Evolutionary conservation across 2,113 vertebrate genomes (phyloP).

Genomic region (Aythya baeri): DNA sequence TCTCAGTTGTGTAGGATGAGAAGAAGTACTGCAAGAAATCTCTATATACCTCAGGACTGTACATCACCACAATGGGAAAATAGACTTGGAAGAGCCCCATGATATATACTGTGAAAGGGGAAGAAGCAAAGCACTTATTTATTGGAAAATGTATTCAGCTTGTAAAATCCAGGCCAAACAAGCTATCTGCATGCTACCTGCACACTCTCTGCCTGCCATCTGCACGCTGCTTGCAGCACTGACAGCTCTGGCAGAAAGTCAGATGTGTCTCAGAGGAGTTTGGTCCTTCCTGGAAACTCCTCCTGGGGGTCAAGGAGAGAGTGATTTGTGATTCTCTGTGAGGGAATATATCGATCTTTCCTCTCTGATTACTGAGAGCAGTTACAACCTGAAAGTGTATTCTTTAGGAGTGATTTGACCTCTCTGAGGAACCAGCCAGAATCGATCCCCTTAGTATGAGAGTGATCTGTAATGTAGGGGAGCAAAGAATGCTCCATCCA

Average conservation of each 20-base stretch:
- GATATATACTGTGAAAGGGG: not conserved
- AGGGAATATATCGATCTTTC: not conserved
- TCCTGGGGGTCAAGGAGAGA: not conserved
- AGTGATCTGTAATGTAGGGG: accelerated
- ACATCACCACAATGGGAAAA: not conserved
- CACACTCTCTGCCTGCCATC: not conserved
- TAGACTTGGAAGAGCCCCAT: not conserved
- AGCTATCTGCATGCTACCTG: not conserved
- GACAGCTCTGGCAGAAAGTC: not conserved
- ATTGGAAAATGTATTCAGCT: not conserved
- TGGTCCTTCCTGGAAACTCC: not conserved
- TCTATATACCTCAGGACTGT: not conserved
- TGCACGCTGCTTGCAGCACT: not conserved
- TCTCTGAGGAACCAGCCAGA: not conserved
- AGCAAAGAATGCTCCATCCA: not conserved
- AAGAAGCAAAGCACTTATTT: not conserved
- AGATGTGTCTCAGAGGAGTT: not conserved
- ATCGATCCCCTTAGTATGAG: accelerated
- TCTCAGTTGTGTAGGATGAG: not conserved
- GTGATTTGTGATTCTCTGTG: not conserved
- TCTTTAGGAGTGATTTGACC: not conserved
- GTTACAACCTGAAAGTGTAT: not conserved
- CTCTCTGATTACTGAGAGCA: not conserved
- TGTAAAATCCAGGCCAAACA: not conserved
- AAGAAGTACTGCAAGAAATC: not conserved